A percentile compares a stretch with the other conserved stretches of the same genome.
Evolutionary conservation across 1,140 invertebrate species (phyloP).

Genomic region (Vanessa tameamea): DNA sequence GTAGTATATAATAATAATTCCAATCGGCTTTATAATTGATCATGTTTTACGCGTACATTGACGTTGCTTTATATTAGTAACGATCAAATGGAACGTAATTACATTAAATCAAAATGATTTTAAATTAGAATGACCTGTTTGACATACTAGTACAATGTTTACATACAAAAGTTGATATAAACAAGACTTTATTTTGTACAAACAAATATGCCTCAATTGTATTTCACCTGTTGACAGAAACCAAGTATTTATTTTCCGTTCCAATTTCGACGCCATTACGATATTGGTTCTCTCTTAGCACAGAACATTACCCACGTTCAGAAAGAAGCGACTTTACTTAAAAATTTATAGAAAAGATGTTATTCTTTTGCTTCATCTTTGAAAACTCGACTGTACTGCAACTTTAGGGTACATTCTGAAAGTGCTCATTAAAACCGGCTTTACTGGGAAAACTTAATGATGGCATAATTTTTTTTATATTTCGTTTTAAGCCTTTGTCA

Average conservation of each 20-base stretch:
- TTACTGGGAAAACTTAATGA: constrained; percentile 25
- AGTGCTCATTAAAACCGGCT: constrained; percentile 27
- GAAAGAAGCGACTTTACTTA: not conserved
- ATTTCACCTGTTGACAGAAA: not conserved
- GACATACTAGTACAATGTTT: too few relatives aligned
- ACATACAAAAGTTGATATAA: too few relatives aligned
- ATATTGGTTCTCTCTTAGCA: not conserved
- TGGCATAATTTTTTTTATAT: constrained; percentile 23
- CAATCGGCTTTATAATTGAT: too few relatives aligned
- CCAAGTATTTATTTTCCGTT: not conserved
- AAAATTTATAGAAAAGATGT: constrained; percentile 13
- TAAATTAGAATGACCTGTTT: too few relatives aligned
- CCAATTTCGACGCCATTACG: constrained; percentile 1
- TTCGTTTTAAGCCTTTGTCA: constrained; percentile 17
- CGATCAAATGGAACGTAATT: too few relatives aligned
- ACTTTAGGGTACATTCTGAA: constrained; percentile 9
- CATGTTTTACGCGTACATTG: too few relatives aligned
- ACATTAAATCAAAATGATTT: too few relatives aligned
- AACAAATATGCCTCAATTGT: not conserved
- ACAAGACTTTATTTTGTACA: too few relatives aligned
- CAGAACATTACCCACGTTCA: not conserved
- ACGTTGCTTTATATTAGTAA: too few relatives aligned
- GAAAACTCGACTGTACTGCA: constrained; percentile 11
- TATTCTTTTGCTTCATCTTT: constrained; percentile 16
- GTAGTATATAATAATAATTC: too few relatives aligned